phyloP scores from a whole-genome alignment of 2,113 vertebrate species.

The Mastomys coucha region DNA sequence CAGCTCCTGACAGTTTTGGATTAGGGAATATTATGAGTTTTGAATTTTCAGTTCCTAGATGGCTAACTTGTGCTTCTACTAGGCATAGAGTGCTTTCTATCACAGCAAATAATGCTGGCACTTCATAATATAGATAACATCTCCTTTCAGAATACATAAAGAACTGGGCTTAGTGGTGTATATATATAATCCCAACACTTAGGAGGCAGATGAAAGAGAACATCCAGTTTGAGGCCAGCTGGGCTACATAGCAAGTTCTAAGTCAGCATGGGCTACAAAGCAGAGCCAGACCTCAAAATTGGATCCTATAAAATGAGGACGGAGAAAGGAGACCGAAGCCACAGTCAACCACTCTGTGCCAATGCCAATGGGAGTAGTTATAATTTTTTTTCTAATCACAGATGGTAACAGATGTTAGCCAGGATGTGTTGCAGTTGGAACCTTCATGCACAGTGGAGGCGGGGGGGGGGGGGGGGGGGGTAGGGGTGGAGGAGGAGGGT shows the following conservation, averaged over 20 bases:
- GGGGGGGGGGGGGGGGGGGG: background rate
- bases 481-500: background rate
- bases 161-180: background rate
- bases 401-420: background rate
- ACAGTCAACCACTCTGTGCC: background rate
- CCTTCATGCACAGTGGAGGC: background rate
- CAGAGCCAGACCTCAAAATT: background rate
- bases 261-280: background rate
- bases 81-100: background rate
- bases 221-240: background rate
- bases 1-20: background rate
- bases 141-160: background rate
- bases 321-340: background rate
- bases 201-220: background rate
- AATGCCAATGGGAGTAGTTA: background rate
- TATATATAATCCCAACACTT: background rate
- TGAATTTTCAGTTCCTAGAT: background rate
- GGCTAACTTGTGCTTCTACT: background rate
- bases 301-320: background rate
- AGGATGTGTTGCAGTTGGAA: background rate
- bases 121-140: background rate
- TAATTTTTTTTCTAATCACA: background rate
- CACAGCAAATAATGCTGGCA: background rate
- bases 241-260: background rate
- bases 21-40: background rate